A percentile compares a stretch with the other conserved stretches of the same genome.
phyloP scores from a whole-genome alignment of 2,888 invertebrate genomes.

The Schizotus pectinicornis region DNA sequence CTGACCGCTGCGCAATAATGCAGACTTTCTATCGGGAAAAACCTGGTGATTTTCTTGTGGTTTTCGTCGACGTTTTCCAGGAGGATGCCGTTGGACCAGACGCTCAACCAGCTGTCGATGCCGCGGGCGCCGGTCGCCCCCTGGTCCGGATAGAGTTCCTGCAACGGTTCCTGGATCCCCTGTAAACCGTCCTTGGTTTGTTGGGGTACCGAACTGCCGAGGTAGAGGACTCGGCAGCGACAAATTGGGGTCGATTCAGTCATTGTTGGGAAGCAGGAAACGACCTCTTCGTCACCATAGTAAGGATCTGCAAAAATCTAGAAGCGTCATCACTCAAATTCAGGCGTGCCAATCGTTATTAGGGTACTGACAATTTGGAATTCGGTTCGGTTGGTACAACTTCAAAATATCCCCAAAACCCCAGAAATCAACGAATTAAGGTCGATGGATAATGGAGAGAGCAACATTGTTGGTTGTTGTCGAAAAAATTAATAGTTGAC shows the following conservation, averaged over 20 bases:
- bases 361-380: no score
- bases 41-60: constrained; percentile 90
- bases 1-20: constrained; percentile 97
- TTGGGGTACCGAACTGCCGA: constrained; percentile 95
- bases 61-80: constrained; percentile 97
- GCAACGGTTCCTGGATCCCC: constrained; percentile 95
- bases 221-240: constrained; percentile 93
- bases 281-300: no score
- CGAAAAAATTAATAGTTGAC: no score
- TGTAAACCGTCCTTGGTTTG: constrained; percentile 97
- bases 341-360: no score
- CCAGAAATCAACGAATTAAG: no score
- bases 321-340: no score
- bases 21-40: constrained; percentile 93
- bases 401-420: no score
- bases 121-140: constrained; percentile 88
- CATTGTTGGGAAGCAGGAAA: constrained; percentile 52
- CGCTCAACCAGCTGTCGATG: constrained; percentile 95
- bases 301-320: no score
- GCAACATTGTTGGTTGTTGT: no score
- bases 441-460: no score
- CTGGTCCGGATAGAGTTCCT: constrained; percentile 94
- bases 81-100: constrained; percentile 95
- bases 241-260: constrained; percentile 92
- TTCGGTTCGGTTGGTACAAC: no score